Base-by-base conservation (phyloP, 2,113 vertebrate species). In the Clarias macrocephalus region DNA sequence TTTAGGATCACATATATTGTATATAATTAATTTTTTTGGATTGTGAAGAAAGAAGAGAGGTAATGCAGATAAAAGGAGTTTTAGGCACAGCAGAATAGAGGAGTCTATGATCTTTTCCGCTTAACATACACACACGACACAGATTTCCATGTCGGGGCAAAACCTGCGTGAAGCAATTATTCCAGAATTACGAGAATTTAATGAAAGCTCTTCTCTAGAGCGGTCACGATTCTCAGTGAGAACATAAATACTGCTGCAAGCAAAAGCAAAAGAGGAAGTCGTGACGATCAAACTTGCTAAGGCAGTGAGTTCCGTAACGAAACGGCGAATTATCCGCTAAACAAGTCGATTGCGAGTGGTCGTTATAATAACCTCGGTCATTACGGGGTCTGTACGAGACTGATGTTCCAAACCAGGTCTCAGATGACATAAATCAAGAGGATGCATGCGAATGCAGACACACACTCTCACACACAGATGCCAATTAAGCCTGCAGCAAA, bases 401-500 rank as follows among this genome's bases (percentile, higher is more conserved):
- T 11, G 19, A 57, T 68, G 33, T 18, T 57, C 57, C 3, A 19
- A 66, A n/a, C 48, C 48, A 86, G 54, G 56, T 15, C 30, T 75
- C 54, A 75, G 18, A 37, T 25, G 10, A 52, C 2, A 81, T 59
- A 70, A 68, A 86, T 68, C 85, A 60, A 48, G 48, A 77, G 52
- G 7, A 23, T 56, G n/a, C 66, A 87, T 59, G 73, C 28, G 57
- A 60, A 16, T 42, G 56, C 85, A 65, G 56, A 33, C 80, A 76
- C 70, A 77, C 56, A 84, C 15, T 11, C 56, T 19, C 23, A 28
- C 33, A 73, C 52, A 60, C 25, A 65, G 42, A 54, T 56, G 19
- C 79, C 80, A 87, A 83, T 83, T 87, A 83, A 87, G 70, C 86
- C 60, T 87, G 86, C 81, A 87, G 80, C 86, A 87, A 87, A 87